Conservation (phyloP, 2,113 vertebrate species). For the Dasypus novemcinctus region DNA sequence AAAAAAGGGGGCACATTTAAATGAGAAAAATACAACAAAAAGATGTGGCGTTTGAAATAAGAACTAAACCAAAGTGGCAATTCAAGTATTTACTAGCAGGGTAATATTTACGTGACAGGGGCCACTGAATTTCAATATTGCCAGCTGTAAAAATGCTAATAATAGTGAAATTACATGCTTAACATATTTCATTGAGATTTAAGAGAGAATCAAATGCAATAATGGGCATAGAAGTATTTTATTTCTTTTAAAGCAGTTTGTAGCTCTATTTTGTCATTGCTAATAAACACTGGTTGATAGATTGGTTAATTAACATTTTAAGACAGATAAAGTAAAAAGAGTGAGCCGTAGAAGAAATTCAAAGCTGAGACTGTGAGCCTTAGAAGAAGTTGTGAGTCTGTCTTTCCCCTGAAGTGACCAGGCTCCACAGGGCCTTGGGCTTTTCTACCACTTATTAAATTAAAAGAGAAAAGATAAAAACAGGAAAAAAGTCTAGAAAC, state of each 20-base stretch:
- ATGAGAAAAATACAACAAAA: background rate
- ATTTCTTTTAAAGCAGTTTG: background rate
- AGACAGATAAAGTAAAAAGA: background rate
- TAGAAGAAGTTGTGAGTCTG: background rate
- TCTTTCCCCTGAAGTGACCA: background rate
- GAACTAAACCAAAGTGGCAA: background rate
- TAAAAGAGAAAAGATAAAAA: slow-evolving; percentile 43
- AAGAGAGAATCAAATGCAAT: background rate
- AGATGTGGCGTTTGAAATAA: background rate
- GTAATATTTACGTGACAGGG: background rate
- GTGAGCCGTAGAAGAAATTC: background rate
- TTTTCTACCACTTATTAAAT: background rate
- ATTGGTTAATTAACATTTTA: slow-evolving; percentile 15
- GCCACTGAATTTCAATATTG: background rate
- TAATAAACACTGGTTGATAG: slow-evolving; percentile 33
- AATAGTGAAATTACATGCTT: background rate
- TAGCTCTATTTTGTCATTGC: background rate
- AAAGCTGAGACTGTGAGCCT: background rate
- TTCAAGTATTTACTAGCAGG: background rate
- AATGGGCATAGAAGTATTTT: background rate
- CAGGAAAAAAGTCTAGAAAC: background rate
- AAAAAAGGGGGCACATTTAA: background rate
- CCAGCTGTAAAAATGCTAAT: background rate
- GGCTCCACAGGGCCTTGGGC: background rate
- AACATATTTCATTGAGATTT: background rate